These are phyloP conservation scores for Cyanoramphus novaezelandiae DNA, from an alignment of 2,113 vertebrate genomes.

Conservation along the genomic window DNA sequence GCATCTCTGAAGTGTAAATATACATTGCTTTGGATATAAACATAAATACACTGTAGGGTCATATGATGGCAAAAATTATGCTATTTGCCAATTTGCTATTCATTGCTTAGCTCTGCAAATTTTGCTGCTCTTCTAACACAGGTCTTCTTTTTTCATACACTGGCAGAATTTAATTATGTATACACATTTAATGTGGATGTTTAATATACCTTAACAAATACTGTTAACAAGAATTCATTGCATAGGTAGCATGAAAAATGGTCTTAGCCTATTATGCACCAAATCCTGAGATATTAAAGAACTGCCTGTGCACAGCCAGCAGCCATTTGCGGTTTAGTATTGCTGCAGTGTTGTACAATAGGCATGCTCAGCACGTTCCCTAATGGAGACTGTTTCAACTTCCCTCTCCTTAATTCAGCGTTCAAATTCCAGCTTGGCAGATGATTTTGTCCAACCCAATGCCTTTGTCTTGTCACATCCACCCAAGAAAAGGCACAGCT, in stretches of 20 bases:
- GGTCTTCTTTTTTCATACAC: background rate
- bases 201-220: background rate
- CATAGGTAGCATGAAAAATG: background rate
- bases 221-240: background rate
- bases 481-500: background rate
- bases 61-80: background rate
- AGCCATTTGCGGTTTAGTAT: constrained; percentile 25
- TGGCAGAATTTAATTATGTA: background rate
- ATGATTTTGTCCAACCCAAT: background rate
- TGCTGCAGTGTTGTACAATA: constrained; percentile 19
- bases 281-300: background rate
- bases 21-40: background rate
- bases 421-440: background rate
- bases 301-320: constrained; percentile 24
- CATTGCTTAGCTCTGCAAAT: background rate
- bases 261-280: background rate
- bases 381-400: constrained; percentile 25
- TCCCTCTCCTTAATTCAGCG: background rate
- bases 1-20: background rate
- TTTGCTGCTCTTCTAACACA: background rate
- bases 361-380: constrained; percentile 34
- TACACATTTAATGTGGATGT: accelerated
- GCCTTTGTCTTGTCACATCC: background rate
- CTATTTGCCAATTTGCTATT: background rate
- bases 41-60: background rate